Base-by-base conservation (phyloP, 2,797 vertebrate genomes). In the Sebastes dallii region DNA sequence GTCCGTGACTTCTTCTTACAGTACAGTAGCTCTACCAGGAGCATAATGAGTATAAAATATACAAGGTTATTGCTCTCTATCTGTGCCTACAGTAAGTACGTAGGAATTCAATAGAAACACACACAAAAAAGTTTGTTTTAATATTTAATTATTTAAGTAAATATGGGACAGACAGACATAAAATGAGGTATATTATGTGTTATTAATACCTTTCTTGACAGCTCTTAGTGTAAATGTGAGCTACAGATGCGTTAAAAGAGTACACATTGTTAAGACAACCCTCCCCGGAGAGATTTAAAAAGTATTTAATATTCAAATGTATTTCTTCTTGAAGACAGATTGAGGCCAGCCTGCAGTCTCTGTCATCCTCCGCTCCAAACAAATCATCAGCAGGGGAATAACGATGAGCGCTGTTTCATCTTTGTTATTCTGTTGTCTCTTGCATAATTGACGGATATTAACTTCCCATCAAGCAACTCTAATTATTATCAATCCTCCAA, bases 401-500 rank as follows among this genome's bases (percentile, higher is more conserved):
- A 96, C 93, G 91, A 94, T 85, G 95, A 96, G 95, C 95, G 89
- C 88, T 87, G 93, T 95, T 96, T 96, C 96, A 95, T 95, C 95
- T 95, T 96, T 95, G 95, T 96, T 97, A 96, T 96, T 96, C 95
- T 91, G 96, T 78, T 83, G 85, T 90, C 96, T 96, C 95, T 86
- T 93, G 95, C 95, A 92, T 97, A 96, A 97, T 97, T 97, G 96
- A 96, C 95, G 93, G 95, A 94, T 96, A 95, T 96, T 97, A 97
- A 97, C 97, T 96, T 97, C 96, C 97, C 95, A 96, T 96, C 96
- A 97, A 97, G 97, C 96, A 95, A 94, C 94, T 95, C 93, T 96
- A 97, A 97, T 97, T 97, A 97, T 94, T 97, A 97, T 97, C 96
- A 96, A 96, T 96, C 96, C 95, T 80, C 95, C 97, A 96, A 97